phyloP scores from a whole-genome alignment of 2,113 vertebrate species.

The Sinocyclocheilus grahami region DNA sequence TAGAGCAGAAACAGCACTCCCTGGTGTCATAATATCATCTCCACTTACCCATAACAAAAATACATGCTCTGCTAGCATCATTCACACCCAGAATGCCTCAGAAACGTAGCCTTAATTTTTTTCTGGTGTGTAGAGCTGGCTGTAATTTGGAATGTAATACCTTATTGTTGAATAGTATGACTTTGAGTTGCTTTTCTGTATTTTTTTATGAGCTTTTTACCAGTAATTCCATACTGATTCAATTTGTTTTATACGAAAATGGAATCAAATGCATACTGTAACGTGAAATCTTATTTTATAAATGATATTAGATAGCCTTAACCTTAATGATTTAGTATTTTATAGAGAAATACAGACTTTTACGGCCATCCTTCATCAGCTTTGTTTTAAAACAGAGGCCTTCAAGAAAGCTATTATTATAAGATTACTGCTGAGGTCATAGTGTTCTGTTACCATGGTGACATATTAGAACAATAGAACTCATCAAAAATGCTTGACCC shows the following conservation, averaged over 20 bases:
- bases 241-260: not conserved
- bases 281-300: not conserved
- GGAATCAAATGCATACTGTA: not conserved
- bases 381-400: conserved; percentile 9
- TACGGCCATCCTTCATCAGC: not conserved
- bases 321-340: not conserved
- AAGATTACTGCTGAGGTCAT: not conserved
- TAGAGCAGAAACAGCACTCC: not conserved
- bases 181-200: not conserved
- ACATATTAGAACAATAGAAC: conserved; percentile 19
- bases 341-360: not conserved
- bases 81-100: not conserved
- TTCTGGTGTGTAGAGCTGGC: not conserved
- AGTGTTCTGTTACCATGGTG: conserved; percentile 2
- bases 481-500: conserved; percentile 5
- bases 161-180: not conserved
- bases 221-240: not conserved
- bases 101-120: conserved; percentile 2
- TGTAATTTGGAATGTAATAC: not conserved
- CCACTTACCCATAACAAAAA: not conserved
- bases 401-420: not conserved
- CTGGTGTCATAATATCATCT: not conserved
- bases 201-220: not conserved
- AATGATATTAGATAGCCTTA: not conserved
- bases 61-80: not conserved